Percentiles rank a stretch among this genome's conserved stretches.
These are phyloP conservation scores for Anser brachyrhynchus DNA, from an alignment of 2,113 vertebrate genomes.

Conservation along the genomic window DNA sequence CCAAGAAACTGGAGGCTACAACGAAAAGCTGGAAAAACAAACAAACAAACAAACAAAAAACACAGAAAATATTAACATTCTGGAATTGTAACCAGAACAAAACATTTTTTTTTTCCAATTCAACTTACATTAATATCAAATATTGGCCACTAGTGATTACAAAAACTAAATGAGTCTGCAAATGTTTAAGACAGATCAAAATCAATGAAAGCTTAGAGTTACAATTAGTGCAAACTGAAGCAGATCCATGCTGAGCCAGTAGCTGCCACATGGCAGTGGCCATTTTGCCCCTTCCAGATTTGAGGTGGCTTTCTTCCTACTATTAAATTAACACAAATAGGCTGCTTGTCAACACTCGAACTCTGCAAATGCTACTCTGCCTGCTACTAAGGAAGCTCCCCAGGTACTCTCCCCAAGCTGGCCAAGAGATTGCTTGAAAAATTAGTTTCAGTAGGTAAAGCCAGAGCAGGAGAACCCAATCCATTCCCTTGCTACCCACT, in stretches of 20 bases:
- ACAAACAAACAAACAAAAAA: conserved; percentile 2
- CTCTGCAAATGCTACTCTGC: background rate
- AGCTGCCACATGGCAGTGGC: background rate
- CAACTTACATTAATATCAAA: background rate
- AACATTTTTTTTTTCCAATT: background rate
- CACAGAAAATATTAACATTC: background rate
- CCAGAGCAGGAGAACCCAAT: background rate
- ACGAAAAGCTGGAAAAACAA: conserved; percentile 81
- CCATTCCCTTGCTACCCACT: background rate
- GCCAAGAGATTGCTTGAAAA: background rate
- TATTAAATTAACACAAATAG: background rate
- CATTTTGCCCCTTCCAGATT: background rate
- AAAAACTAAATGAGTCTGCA: background rate
- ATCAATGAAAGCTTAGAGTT: background rate
- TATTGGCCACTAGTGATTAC: background rate
- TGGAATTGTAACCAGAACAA: background rate
- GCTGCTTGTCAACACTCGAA: background rate
- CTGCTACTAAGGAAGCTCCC: background rate
- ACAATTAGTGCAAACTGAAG: background rate
- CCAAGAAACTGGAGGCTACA: conserved; percentile 96
- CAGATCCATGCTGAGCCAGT: background rate
- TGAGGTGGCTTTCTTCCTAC: background rate
- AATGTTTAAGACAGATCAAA: background rate
- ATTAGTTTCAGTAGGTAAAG: background rate
- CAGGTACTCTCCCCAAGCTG: background rate